Base-by-base conservation (phyloP, 2,888 invertebrate genomes). In the Clepsis dumicolana region DNA sequence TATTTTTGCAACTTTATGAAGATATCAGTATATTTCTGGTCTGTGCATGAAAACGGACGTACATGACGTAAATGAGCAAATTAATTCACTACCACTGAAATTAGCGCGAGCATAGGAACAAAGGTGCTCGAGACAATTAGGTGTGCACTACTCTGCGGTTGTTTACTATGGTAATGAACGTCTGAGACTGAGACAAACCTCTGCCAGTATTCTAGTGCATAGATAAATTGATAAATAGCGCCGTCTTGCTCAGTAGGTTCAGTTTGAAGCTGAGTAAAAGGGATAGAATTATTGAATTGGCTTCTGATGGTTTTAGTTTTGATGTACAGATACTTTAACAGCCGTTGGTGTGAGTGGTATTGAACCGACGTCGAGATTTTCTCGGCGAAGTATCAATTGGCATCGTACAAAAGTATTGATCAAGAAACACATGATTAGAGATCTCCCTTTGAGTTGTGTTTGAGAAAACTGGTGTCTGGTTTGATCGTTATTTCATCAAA, bases 111-210 rank as follows among this genome's bases (percentile, higher is more conserved):
- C 85, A 81, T 77, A 77, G 78, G 72, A 74, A 75, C 77, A 72
- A 78, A 77, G 82, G 83, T 80, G 76, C 82, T 84, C 74, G 78
- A 81, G 81, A 85, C 83, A 81, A 84, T 86, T 83, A 84, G 84
- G 21, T 5, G 25, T 25, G 57, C 48, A 18, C 64, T 71, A 25
- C 67, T 70, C 62, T 56, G 72, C 67, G 72, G 73, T 71, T 87
- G 86, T 89, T 88, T 89, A 87, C 86, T 87, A 90, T 90, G 88
- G 79, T 86, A 90, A 91, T 88, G 82, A 88, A 82, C 73, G 82
- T 85, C 85, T 85, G 82, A 25, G 52, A 48, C 85, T 85, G 82
- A 25, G 52, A 48, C 21, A 21, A 48, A 48, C 16, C 41, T 38
- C n/a, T 44, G 18, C 18, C 16, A 18, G n/a, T n/a, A n/a, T n/a